Conservation (phyloP, 2,888 invertebrate genomes). For the Diplazon laetatorius region DNA sequence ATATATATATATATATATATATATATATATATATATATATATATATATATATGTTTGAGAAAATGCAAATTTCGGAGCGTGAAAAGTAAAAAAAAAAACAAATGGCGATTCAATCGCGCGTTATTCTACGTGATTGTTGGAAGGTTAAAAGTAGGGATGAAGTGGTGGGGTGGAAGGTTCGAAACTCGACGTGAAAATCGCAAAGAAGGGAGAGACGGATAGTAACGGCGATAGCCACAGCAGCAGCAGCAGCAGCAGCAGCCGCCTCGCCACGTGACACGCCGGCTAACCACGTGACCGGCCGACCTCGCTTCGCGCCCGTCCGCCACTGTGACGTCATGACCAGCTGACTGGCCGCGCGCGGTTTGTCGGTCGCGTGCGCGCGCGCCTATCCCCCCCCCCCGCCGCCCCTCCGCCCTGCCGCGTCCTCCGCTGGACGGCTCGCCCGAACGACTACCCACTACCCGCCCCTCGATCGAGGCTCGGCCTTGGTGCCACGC, state of each 20-base stretch:
- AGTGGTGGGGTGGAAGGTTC: too few relatives aligned
- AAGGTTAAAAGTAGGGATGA: too few relatives aligned
- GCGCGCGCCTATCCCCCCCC: conserved; percentile 61
- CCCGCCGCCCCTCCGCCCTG: conserved; percentile 10
- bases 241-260: background rate
- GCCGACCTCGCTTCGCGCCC: conserved; percentile 58
- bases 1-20: too few relatives aligned
- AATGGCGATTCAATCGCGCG: too few relatives aligned
- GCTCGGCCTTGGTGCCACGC: conserved; percentile 47
- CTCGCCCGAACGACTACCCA: background rate
- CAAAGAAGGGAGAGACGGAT: background rate
- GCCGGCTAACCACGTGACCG: conserved; percentile 53
- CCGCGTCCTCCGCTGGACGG: conserved; percentile 19
- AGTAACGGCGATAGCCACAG: background rate
- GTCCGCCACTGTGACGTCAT: conserved; percentile 81
- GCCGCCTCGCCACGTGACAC: conserved; percentile 73
- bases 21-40: too few relatives aligned
- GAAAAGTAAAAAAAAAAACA: too few relatives aligned
- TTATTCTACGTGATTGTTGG: too few relatives aligned
- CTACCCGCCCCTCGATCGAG: conserved; percentile 26
- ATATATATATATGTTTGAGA: too few relatives aligned
- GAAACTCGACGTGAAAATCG: too few relatives aligned
- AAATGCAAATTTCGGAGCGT: too few relatives aligned
- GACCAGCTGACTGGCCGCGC: conserved; percentile 77
- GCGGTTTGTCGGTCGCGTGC: conserved; percentile 57